Percentiles rank a stretch among this genome's conserved stretches.
phyloP scores from a whole-genome alignment of 1,140 invertebrate species.

The Maconellicoccus hirsutus region DNA sequence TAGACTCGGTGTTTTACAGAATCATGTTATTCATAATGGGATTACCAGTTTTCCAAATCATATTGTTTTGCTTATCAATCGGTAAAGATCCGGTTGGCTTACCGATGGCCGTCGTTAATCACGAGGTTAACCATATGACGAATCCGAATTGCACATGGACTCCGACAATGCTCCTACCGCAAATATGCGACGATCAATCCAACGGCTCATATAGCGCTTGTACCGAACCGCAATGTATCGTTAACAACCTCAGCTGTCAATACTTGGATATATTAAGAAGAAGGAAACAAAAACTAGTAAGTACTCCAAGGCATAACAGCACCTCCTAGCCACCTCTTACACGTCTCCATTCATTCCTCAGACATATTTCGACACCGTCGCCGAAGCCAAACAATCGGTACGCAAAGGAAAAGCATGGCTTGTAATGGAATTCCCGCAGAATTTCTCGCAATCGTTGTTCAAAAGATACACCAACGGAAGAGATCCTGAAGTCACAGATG shows the following conservation, averaged over 20 bases:
- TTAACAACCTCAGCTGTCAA: conserved; percentile 56
- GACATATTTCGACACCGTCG: conserved; percentile 52
- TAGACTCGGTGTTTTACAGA: conserved; percentile 37
- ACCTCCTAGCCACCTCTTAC: not conserved
- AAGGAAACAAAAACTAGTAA: conserved; percentile 33
- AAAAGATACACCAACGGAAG: conserved; percentile 52
- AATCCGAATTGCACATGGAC: conserved; percentile 34
- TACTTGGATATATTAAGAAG: conserved; percentile 55
- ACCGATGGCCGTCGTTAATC: conserved; percentile 72
- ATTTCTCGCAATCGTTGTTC: conserved; percentile 66
- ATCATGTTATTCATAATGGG: conserved; percentile 87
- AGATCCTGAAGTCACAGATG: conserved; percentile 52
- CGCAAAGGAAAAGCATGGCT: conserved; percentile 69
- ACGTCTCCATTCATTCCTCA: conserved; percentile 34
- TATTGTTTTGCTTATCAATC: conserved; percentile 88
- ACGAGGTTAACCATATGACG: conserved; percentile 53
- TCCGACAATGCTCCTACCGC: conserved; percentile 26
- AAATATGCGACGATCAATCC: not conserved
- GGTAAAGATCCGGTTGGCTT: conserved; percentile 78
- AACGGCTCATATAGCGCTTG: not conserved
- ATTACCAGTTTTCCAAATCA: conserved; percentile 84
- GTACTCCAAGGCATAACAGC: not conserved
- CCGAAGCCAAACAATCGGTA: conserved; percentile 57
- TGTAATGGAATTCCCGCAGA: conserved; percentile 68
- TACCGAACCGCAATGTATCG: conserved; percentile 43